These are phyloP conservation scores for Peromyscus nudipes DNA, from an alignment of 2,797 vertebrate species.

Conservation along the genomic window DNA sequence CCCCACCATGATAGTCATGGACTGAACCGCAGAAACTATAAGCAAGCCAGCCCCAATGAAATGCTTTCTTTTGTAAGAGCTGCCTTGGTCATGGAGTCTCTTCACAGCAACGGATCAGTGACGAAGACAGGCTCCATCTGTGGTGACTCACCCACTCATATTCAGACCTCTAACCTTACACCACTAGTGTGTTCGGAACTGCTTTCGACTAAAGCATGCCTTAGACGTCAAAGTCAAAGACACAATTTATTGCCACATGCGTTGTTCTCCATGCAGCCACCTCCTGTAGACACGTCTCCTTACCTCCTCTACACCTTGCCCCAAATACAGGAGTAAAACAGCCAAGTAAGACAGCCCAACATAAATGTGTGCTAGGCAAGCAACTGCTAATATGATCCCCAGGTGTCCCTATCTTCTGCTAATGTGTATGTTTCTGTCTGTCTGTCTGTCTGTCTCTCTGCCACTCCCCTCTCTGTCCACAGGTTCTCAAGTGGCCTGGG, in stretches of 20 bases:
- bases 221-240: constrained; percentile 35
- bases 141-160: background rate
- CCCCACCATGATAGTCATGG: background rate
- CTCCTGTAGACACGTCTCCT: background rate
- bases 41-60: background rate
- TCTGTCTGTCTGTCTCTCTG: background rate
- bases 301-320: background rate
- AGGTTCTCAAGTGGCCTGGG: background rate
- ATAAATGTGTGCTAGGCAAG: background rate
- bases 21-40: background rate
- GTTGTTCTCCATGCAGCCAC: constrained; percentile 4
- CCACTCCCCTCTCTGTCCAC: background rate
- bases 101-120: background rate
- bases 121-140: background rate
- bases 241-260: background rate
- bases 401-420: background rate
- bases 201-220: constrained; percentile 12
- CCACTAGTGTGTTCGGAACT: background rate
- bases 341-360: background rate
- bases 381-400: background rate
- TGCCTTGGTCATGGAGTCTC: background rate
- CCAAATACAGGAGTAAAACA: constrained; percentile 26
- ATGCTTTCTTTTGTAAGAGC: background rate
- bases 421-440: background rate
- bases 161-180: background rate